phyloP scores from a whole-genome alignment of 2,113 vertebrate species.

The Forbesichthys papilliferus region DNA sequence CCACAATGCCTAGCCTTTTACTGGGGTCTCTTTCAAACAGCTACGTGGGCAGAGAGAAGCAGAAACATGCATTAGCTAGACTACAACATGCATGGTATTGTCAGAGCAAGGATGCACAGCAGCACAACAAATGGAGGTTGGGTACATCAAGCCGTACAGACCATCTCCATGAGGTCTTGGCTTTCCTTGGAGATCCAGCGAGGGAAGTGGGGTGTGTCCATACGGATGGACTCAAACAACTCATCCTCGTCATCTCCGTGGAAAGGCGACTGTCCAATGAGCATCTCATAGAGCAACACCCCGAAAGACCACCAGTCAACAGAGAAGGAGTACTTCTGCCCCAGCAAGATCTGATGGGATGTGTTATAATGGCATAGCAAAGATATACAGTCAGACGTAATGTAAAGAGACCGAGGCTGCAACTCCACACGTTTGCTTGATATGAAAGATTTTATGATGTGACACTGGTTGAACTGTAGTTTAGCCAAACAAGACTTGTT shows the following conservation, averaged over 20 bases:
- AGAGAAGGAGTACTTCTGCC: constrained; percentile 91
- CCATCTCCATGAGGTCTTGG: constrained; percentile 92
- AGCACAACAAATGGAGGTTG: neutral
- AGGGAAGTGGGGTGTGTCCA: constrained; percentile 93
- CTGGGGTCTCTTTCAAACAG: constrained; percentile 91
- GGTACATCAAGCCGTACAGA: constrained; percentile 45
- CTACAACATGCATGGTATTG: neutral
- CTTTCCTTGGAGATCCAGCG: constrained; percentile 97
- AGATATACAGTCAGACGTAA: neutral
- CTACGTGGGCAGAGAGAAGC: constrained; percentile 62
- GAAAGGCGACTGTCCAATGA: constrained; percentile 97
- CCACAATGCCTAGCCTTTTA: constrained; percentile 87
- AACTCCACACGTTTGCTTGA: no score
- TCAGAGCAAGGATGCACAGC: neutral
- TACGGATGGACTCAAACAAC: constrained; percentile 94
- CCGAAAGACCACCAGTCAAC: constrained; percentile 99
- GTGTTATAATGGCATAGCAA: neutral
- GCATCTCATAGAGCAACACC: constrained; percentile 96
- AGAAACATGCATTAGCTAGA: neutral
- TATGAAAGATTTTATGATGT: no score
- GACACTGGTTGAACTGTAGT: no score
- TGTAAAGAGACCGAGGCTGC: no score
- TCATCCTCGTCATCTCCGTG: constrained; percentile 98
- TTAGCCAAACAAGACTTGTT: no score
- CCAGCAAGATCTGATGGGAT: constrained; percentile 87